These are phyloP conservation scores for Chrysolina oricalcia DNA, from an alignment of 2,888 invertebrate species.

Conservation along the genomic window DNA sequence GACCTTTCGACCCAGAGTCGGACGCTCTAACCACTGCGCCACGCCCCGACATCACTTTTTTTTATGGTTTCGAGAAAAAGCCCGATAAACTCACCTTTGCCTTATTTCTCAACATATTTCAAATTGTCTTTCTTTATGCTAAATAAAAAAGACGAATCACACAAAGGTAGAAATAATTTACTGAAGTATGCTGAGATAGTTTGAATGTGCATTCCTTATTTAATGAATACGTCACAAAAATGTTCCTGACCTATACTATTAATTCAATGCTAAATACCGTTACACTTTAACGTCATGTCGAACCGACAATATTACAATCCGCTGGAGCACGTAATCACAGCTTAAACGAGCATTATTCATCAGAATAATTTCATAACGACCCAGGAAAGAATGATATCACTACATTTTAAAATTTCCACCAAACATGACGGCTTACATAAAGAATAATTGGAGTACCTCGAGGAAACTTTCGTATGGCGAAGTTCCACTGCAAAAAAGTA, in stretches of 20 bases:
- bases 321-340: slow-evolving; percentile 20
- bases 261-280: not conserved
- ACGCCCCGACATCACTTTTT: too few species aligned
- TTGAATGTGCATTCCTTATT: not conserved
- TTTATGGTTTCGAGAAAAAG: too few species aligned
- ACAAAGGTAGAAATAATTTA: too few species aligned
- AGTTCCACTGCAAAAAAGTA: not conserved
- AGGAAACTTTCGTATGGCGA: not conserved
- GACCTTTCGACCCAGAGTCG: too few species aligned
- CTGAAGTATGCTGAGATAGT: too few species aligned
- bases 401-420: not conserved
- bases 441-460: not conserved
- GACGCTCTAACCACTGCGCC: too few species aligned
- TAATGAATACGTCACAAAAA: too few species aligned
- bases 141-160: too few species aligned
- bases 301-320: not conserved
- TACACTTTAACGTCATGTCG: not conserved
- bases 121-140: too few species aligned
- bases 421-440: not conserved
- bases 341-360: not conserved
- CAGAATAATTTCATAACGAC: not conserved
- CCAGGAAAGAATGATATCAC: slow-evolving; percentile 10
- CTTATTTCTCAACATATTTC: too few species aligned
- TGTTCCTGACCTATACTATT: not conserved
- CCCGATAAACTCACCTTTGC: too few species aligned